phyloP scores from a whole-genome alignment of 35 echinoderm and acorn worm species.

The Amphiura filiformis region DNA sequence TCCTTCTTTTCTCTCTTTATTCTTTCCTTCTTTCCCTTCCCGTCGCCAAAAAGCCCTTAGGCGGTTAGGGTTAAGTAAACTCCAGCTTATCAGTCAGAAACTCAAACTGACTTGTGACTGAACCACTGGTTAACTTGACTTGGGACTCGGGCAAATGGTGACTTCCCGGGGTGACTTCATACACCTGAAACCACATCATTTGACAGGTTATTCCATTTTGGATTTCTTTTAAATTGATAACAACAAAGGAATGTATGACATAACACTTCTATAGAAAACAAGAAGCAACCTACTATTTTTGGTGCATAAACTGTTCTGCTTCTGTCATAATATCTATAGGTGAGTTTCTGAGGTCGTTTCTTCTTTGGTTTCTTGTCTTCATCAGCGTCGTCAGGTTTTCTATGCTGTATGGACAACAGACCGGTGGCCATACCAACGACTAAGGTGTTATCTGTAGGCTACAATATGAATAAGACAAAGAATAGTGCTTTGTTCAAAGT shows the following conservation, averaged over 20 bases:
- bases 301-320: slow-evolving; percentile 71
- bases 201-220: neutral
- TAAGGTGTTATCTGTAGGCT: slow-evolving; percentile 76
- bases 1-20: no score
- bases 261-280: neutral
- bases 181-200: no score
- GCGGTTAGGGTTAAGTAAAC: no score
- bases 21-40: no score
- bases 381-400: slow-evolving; percentile 50
- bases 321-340: slow-evolving; percentile 66
- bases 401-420: slow-evolving; percentile 93
- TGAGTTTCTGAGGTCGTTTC: slow-evolving; percentile 39
- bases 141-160: no score
- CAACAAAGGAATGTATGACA: neutral
- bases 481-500: neutral
- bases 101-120: no score
- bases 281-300: slow-evolving; percentile 55
- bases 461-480: neutral
- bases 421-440: slow-evolving; percentile 88
- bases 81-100: no score
- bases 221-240: neutral
- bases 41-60: no score
- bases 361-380: slow-evolving; percentile 32
- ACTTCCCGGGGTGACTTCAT: no score
- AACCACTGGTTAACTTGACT: no score